These are phyloP conservation scores for Luperina nickerlii DNA, from an alignment of 2,888 invertebrate genomes.

Conservation along the genomic window DNA sequence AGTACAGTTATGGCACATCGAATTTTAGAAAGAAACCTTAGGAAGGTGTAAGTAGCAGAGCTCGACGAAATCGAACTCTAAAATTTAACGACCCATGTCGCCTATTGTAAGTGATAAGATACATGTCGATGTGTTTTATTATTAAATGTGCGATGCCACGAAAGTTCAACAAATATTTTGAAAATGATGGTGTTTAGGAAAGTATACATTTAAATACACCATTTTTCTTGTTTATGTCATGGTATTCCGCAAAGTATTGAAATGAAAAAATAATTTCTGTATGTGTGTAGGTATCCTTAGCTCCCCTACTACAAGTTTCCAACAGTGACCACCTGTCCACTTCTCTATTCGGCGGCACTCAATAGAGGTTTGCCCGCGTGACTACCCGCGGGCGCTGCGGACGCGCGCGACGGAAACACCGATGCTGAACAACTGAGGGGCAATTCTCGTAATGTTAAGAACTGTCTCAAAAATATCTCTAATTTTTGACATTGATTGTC, in stretches of 20 bases:
- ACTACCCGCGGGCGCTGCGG: conserved; percentile 25
- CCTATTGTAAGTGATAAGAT: neutral
- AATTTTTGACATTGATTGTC: no score
- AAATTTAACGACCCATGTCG: no score
- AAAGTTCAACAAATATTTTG: neutral
- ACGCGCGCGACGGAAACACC: neutral
- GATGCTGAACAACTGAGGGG: neutral
- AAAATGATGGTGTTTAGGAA: neutral
- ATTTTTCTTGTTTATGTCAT: neutral
- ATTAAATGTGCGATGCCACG: no score
- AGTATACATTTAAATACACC: neutral
- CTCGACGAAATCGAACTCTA: neutral
- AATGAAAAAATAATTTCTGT: neutral
- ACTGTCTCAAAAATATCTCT: no score
- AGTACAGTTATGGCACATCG: neutral
- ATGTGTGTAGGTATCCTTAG: neutral
- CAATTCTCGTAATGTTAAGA: no score
- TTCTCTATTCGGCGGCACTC: conserved; percentile 1
- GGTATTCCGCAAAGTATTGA: neutral
- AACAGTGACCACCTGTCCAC: neutral
- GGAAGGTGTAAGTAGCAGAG: neutral
- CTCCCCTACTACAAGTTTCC: neutral
- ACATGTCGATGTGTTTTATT: neutral
- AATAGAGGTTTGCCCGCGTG: conserved; percentile 15
- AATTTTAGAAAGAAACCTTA: neutral